Evolutionary conservation across 2,797 vertebrate species (phyloP).

Genomic region (Tokudaia muenninki): DNA sequence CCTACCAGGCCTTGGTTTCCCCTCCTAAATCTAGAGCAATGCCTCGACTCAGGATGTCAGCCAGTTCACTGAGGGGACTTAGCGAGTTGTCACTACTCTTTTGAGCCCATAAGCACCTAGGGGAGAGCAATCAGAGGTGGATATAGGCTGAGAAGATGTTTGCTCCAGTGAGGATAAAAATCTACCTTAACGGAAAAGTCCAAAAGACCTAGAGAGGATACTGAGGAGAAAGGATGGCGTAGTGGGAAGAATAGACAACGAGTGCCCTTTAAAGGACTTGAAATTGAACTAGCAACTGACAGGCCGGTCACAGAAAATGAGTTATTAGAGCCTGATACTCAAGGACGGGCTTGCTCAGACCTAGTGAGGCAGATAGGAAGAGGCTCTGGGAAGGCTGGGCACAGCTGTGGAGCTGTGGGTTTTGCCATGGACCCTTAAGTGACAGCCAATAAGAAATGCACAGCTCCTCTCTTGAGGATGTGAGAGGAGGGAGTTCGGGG

Average conservation of each 20-base stretch:
- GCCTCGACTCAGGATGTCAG: not conserved
- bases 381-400: not conserved
- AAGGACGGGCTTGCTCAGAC: not conserved
- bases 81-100: not conserved
- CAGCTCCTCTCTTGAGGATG: not conserved
- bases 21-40: not conserved
- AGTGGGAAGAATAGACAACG: not conserved
- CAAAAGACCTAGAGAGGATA: not conserved
- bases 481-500: not conserved
- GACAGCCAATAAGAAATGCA: not conserved
- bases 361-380: not conserved
- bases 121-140: not conserved
- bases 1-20: not conserved
- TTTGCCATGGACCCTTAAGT: not conserved
- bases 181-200: constrained; percentile 12
- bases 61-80: not conserved
- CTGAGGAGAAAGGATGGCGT: not conserved
- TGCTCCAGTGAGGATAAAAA: not conserved
- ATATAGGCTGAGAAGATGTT: not conserved
- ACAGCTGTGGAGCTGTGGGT: not conserved
- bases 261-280: not conserved
- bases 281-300: not conserved
- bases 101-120: not conserved
- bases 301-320: not conserved
- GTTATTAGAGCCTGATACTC: not conserved